Evolutionary conservation across 2,113 vertebrate species (phyloP).

Genomic region (Pristiophorus japonicus): DNA sequence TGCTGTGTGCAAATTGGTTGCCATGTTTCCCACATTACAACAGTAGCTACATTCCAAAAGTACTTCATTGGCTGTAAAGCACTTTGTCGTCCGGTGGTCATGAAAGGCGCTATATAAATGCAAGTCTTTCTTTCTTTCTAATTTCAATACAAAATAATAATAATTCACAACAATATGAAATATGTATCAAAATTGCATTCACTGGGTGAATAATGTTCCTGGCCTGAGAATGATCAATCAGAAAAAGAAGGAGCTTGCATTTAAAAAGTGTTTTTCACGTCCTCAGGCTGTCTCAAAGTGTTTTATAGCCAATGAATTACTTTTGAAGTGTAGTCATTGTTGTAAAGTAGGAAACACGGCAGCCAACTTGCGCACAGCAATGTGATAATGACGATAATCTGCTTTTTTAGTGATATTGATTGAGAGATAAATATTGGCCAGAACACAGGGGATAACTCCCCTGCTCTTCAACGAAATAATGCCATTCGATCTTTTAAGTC

Average conservation of each 20-base stretch:
- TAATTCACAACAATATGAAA: not conserved
- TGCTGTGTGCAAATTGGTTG: too few relatives aligned
- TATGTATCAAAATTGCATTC: not conserved
- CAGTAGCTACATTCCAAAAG: too few relatives aligned
- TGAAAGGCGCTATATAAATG: too few relatives aligned
- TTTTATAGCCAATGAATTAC: not conserved
- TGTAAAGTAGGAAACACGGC: not conserved
- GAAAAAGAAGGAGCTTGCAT: too few relatives aligned
- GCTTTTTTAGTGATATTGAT: not conserved
- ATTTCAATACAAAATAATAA: not conserved
- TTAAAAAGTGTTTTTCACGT: not conserved
- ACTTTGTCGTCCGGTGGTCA: too few relatives aligned
- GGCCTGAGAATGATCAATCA: too few relatives aligned
- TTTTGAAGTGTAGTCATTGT: not conserved
- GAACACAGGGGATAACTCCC: not conserved
- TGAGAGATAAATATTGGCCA: not conserved
- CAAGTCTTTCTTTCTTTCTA: too few relatives aligned
- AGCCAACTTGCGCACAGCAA: not conserved
- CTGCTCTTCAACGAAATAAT: not conserved
- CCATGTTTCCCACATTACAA: too few relatives aligned
- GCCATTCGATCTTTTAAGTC: too few relatives aligned
- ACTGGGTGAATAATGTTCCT: not conserved
- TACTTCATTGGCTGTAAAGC: too few relatives aligned
- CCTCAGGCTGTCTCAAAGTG: not conserved
- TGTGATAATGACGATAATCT: not conserved